Evolutionary conservation across 2,797 vertebrate species (phyloP), one percentile per base, ranked within the genome.

Genomic region (Clarias fuscus): DNA sequence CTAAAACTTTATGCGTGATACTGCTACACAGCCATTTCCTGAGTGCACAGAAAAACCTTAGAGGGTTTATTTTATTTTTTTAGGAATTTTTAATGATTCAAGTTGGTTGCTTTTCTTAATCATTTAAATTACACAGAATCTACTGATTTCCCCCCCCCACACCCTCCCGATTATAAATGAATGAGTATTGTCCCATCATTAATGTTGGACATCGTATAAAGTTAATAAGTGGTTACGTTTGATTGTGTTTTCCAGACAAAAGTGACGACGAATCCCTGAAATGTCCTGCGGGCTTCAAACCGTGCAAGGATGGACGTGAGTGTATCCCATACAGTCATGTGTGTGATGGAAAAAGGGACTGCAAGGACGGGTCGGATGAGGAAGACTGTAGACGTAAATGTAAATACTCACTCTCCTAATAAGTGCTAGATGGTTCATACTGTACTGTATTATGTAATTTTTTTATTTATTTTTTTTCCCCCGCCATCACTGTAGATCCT

Each of bases 271-370:
- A 0, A 13, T 0, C 56, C 13, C 59, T 91, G 15, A 92, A 77
- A 70, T 95, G 90, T 93, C 94, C 88, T 27, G 33, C 72, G 33
- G 88, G 78, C 89, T 93, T 93, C 4, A 40, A 94, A 61, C 88
- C 43, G 30, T 96, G 95, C 87, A 86, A 0, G 4, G 92, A 96
- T 0, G 93, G 93, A 81, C 90, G 86, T 0, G 92, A 91, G n/a
- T 96, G 95, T 0, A 80, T 96, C 27, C 88, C 91, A 15, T 86
- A 64, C 15, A 93, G 92, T 20, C 92, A 91, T 5, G 0, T 95
- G 73, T 96, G 96, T 30, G 94, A 96, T 37, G 95, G 95, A 7
- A 92, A 94, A n/a, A 90, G 83, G 10, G 95, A 96, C 91, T 95
- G 95, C 64, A 82, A 43, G 0, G 96, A 96, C 40, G 94, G 93